phyloP scores from a whole-genome alignment of 2,888 invertebrate genomes.

The Ernsta delagoae region DNA sequence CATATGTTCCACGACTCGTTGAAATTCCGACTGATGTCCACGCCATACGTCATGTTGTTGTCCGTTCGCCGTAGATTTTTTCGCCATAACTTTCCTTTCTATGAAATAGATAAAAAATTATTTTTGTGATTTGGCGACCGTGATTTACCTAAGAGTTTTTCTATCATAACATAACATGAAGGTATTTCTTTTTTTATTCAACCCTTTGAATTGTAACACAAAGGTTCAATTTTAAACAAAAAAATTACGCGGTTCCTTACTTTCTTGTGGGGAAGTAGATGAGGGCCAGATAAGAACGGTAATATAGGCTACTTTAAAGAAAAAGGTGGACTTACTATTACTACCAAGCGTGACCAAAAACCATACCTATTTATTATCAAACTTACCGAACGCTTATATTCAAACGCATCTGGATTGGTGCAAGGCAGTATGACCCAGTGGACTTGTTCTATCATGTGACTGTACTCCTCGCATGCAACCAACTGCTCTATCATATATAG shows the following conservation, averaged over 20 bases:
- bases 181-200: no score
- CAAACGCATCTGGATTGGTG: slow-evolving; percentile 72
- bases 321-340: no score
- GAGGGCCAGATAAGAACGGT: no score
- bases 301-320: no score
- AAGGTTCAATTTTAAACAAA: no score
- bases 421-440: slow-evolving; percentile 71
- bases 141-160: no score
- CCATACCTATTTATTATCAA: background rate
- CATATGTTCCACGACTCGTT: slow-evolving; percentile 64
- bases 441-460: slow-evolving; percentile 55
- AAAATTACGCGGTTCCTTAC: no score
- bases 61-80: slow-evolving; percentile 60
- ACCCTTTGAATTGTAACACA: no score
- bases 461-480: slow-evolving; percentile 64
- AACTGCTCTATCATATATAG: slow-evolving; percentile 67
- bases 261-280: no score
- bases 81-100: slow-evolving; percentile 55
- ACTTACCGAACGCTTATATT: slow-evolving; percentile 63
- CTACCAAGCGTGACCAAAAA: no score
- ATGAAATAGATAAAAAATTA: slow-evolving; percentile 30
- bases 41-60: slow-evolving; percentile 55
- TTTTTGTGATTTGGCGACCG: background rate
- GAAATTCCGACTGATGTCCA: slow-evolving; percentile 72
- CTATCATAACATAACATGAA: no score